Evolutionary conservation across 2,113 vertebrate species (phyloP).

Genomic region (Sinocyclocheilus anophthalmus): DNA sequence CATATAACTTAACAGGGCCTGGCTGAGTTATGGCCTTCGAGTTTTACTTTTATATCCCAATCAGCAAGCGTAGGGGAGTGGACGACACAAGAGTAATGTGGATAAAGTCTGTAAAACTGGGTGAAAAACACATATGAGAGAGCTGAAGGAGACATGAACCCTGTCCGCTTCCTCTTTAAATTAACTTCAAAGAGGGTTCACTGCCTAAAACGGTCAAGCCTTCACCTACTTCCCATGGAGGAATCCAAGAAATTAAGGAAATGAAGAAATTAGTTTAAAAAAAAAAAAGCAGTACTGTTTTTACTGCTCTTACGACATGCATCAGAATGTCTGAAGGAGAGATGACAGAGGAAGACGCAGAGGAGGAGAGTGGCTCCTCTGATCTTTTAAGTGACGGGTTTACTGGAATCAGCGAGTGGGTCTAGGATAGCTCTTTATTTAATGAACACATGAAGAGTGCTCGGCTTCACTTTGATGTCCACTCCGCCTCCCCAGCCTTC

Average conservation of each 20-base stretch:
- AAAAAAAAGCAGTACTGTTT: neutral
- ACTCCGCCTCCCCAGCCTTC: constrained; percentile 40
- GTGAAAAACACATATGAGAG: constrained; percentile 9
- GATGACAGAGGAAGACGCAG: constrained; percentile 53
- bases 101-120: constrained; percentile 32
- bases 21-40: constrained; percentile 43
- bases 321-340: constrained; percentile 52
- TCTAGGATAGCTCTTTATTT: constrained; percentile 55
- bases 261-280: constrained; percentile 29
- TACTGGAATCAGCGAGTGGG: constrained; percentile 58
- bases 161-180: constrained; percentile 65
- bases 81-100: constrained; percentile 2
- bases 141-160: constrained; percentile 42
- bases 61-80: constrained; percentile 9
- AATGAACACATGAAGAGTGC: constrained; percentile 60
- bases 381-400: constrained; percentile 63
- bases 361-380: constrained; percentile 47
- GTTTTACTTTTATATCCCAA: constrained; percentile 44
- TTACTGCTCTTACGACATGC: constrained; percentile 37
- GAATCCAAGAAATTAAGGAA: constrained; percentile 51
- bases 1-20: constrained; percentile 60
- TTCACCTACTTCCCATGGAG: constrained; percentile 37
- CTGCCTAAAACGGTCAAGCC: constrained; percentile 61
- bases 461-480: constrained; percentile 67
- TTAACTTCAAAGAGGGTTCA: constrained; percentile 68